Base-by-base conservation (phyloP, 2,113 vertebrate species). In the Microtus richardsoni region DNA sequence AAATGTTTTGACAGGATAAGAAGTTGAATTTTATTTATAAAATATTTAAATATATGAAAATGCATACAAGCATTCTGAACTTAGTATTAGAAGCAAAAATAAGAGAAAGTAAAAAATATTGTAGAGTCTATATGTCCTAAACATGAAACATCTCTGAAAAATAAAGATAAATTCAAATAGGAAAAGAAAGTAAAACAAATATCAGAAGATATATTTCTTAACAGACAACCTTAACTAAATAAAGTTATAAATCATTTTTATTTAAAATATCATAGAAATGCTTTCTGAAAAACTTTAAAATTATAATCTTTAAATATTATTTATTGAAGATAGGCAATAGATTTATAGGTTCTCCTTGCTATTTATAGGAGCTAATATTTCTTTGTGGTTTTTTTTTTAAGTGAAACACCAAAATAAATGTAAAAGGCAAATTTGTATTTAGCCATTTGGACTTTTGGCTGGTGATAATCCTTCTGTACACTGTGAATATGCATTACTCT, bases 1-100 rank as follows among this genome's bases (percentile, higher is more conserved):
- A 92, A 85, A 95, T 74, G 64, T 82, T 47, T 88, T 95, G 30
- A 5, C 28, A 78, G 19, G 12, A 95, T 91, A 60, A 58, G 2
- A 73, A 82, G 39, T 44, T 79, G 75, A 41, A n/a, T 91, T 80
- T 89, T 64, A 70, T 49, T 88, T 95, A 64, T 79, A 89, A 87
- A 89, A 91, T 91, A 77, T 88, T 91, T 87, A 78, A 28, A 19
- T 91, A 68, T 60, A 14, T 78, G 74, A 4, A 14, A 83, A 74
- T 89, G 28, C 49, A 28, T 66, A 39, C 14, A 92, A 80, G n/a
- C 49, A 90, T 95, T 80, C 17, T 85, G 75, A 92, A 64, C 68
- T 58, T 86, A 71, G 94, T 87, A 91, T 3, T 21, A 94, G 80
- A 41, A 93, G n/a, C 39, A 52, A 26, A 60, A 71, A 7, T 89